phyloP scores from a whole-genome alignment of 2,888 invertebrate genomes.

The Plutella xylostella region DNA sequence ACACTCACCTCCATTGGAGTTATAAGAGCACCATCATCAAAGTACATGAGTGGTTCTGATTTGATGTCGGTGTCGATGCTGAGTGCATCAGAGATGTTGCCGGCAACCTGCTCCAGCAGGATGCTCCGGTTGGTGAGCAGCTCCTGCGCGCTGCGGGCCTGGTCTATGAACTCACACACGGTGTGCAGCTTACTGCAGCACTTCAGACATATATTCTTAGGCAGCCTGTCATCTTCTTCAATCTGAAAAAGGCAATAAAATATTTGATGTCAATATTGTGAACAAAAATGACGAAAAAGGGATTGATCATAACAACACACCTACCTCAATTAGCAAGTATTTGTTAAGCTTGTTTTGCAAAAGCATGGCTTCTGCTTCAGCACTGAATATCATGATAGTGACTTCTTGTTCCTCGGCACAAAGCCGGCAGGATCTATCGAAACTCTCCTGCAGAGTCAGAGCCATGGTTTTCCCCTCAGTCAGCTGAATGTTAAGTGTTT shows the following conservation, averaged over 20 bases:
- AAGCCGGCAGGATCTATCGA: slow-evolving; percentile 71
- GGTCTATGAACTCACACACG: slow-evolving; percentile 75
- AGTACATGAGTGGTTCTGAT: slow-evolving; percentile 18
- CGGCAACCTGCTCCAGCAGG: slow-evolving; percentile 53
- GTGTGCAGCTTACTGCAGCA: slow-evolving; percentile 74
- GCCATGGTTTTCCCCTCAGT: slow-evolving; percentile 25
- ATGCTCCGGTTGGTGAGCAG: slow-evolving; percentile 49
- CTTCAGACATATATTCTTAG: slow-evolving; percentile 75
- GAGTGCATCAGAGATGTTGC: slow-evolving; percentile 14
- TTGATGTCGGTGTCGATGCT: slow-evolving; percentile 21
- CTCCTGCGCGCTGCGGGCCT: slow-evolving; percentile 73
- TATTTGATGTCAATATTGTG: not conserved
- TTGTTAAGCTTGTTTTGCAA: slow-evolving; percentile 75
- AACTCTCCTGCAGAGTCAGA: slow-evolving; percentile 29
- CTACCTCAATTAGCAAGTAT: slow-evolving; percentile 76
- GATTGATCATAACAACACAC: slow-evolving; percentile 4
- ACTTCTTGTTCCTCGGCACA: slow-evolving; percentile 72
- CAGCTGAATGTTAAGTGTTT: slow-evolving; percentile 5
- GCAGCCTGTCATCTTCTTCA: slow-evolving; percentile 73
- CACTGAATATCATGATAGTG: slow-evolving; percentile 73
- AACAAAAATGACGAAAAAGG: not conserved
- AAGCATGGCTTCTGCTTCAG: slow-evolving; percentile 74
- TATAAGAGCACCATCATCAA: slow-evolving; percentile 31
- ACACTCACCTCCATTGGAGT: slow-evolving; percentile 76
- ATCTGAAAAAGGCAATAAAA: slow-evolving; percentile 52